Conservation (phyloP, 2,888 invertebrate genomes). For the Platycheirus albimanus region DNA sequence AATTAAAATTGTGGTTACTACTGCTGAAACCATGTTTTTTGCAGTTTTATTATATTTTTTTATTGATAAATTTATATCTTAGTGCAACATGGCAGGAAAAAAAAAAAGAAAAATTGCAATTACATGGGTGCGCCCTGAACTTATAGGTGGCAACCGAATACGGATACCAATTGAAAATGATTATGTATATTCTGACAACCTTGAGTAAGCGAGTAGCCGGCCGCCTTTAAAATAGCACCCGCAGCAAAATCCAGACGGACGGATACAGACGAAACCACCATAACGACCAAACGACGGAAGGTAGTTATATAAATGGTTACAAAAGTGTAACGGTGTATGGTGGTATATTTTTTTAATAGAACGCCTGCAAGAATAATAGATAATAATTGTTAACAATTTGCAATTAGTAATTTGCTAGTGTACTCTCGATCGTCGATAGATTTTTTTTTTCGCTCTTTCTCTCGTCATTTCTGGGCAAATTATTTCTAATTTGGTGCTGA, state of each 20-base stretch:
- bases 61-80: constrained; percentile 40
- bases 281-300: constrained; percentile 25
- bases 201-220: constrained; percentile 61
- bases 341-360: constrained; percentile 58
- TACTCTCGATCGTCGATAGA: constrained; percentile 22
- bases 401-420: constrained; percentile 69
- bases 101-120: constrained; percentile 44
- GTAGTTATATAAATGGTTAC: constrained; percentile 21
- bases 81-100: constrained; percentile 47
- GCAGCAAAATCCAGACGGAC: constrained; percentile 43
- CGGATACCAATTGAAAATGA: constrained; percentile 72
- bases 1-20: constrained; percentile 62
- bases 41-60: constrained; percentile 2
- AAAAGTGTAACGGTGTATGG: constrained; percentile 57
- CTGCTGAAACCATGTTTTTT: constrained; percentile 39
- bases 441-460: constrained; percentile 11
- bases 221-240: constrained; percentile 65
- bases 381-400: constrained; percentile 74
- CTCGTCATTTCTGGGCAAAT: constrained; percentile 18
- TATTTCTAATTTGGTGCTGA: constrained; percentile 29
- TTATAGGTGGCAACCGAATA: constrained; percentile 72
- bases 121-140: constrained; percentile 73
- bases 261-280: constrained; percentile 16
- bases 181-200: constrained; percentile 60
- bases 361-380: constrained; percentile 73